These are phyloP conservation scores for Ciona savignyi DNA, from an alignment of 23 tunicate genomes.

Conservation along the genomic window DNA sequence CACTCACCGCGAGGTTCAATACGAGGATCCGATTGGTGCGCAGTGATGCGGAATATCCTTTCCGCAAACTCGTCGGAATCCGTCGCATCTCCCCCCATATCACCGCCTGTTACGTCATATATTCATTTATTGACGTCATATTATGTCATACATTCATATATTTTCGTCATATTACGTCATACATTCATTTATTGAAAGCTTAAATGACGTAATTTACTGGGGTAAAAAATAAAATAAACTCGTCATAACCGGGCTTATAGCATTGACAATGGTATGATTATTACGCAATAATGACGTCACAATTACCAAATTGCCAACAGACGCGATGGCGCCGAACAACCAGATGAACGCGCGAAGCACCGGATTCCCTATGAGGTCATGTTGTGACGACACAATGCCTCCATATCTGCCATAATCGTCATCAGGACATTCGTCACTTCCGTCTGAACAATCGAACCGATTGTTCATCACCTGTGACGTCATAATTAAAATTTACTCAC, in stretches of 20 bases:
- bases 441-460: slow-evolving; percentile 59
- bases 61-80: background rate
- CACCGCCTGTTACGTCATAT: slow-evolving; percentile 2
- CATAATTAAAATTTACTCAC: background rate
- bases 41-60: slow-evolving; percentile 16
- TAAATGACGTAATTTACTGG: no score
- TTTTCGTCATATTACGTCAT: no score
- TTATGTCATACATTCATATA: no score
- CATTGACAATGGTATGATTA: no score
- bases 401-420: background rate
- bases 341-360: slow-evolving; percentile 50
- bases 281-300: background rate
- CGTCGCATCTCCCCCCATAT: background rate
- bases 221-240: no score
- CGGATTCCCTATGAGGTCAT: slow-evolving; percentile 50
- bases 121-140: no score
- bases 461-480: slow-evolving; percentile 44
- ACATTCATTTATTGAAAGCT: no score
- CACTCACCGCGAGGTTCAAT: slow-evolving; percentile 37
- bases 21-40: slow-evolving; percentile 35
- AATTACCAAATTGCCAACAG: slow-evolving; percentile 57
- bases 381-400: slow-evolving; percentile 21
- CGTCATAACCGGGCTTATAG: no score
- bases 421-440: slow-evolving; percentile 92
- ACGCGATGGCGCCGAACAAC: slow-evolving; percentile 51